Conservation (phyloP, 2,888 invertebrate genomes). For the Hypsopygia costalis region DNA sequence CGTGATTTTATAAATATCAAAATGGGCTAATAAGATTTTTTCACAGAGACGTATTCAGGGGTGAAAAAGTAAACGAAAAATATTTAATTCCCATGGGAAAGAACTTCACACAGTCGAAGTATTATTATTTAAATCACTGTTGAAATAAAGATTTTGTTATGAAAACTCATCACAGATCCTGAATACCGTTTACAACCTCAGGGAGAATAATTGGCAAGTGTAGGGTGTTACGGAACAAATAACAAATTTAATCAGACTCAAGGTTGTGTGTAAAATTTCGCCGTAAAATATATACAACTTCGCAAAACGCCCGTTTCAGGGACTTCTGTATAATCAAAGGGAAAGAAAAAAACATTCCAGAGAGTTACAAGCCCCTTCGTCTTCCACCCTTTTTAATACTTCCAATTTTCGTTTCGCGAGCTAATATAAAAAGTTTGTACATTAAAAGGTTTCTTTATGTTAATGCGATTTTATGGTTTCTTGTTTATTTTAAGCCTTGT, state of each 20-base stretch:
- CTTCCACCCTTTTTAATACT: background rate
- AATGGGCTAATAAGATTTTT: too few relatives aligned
- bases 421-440: background rate
- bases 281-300: constrained; percentile 4
- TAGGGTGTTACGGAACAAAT: background rate
- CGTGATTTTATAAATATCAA: too few relatives aligned
- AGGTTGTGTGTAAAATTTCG: background rate
- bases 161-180: too few relatives aligned
- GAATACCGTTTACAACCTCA: background rate
- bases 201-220: too few relatives aligned
- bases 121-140: too few relatives aligned
- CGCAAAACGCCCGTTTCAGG: background rate
- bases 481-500: too few relatives aligned
- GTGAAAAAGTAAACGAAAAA: too few relatives aligned
- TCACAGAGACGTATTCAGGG: too few relatives aligned
- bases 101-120: too few relatives aligned
- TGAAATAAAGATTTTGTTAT: too few relatives aligned
- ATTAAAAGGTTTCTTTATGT: background rate
- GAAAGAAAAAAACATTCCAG: background rate
- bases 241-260: constrained; percentile 19
- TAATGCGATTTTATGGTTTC: too few relatives aligned
- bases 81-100: too few relatives aligned
- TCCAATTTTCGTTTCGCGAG: background rate
- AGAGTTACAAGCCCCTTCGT: background rate
- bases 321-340: constrained; percentile 1